These are phyloP conservation scores for Myxocyprinus asiaticus DNA, from an alignment of 2,113 vertebrate species.

Conservation along the genomic window DNA sequence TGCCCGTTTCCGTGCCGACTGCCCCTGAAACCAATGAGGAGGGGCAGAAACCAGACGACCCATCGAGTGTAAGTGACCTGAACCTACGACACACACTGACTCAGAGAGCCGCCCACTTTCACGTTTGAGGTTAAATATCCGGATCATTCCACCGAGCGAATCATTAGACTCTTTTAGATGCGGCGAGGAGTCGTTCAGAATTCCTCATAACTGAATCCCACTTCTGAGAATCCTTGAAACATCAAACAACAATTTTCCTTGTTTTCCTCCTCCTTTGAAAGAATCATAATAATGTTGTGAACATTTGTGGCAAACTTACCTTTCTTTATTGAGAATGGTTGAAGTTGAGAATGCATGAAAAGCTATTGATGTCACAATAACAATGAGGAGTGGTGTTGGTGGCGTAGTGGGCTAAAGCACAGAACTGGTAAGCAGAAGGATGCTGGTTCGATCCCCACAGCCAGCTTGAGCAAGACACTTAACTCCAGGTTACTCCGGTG, in stretches of 20 bases:
- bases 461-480: no score
- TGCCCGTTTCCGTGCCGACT: conserved; percentile 91
- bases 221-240: background rate
- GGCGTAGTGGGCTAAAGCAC: no score
- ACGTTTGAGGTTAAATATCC: no score
- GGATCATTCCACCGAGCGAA: no score
- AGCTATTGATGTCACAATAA: no score
- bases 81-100: background rate
- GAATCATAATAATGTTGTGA: background rate
- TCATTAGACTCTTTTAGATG: no score
- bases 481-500: no score
- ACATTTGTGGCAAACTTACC: background rate
- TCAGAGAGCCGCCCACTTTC: background rate
- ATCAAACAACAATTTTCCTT: background rate
- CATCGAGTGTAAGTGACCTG: conserved; percentile 81
- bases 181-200: no score
- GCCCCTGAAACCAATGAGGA: conserved; percentile 88
- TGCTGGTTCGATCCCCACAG: no score
- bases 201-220: no score
- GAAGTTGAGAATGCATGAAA: background rate
- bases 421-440: no score
- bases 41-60: conserved; percentile 81
- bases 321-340: background rate
- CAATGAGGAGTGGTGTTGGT: no score
- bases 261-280: background rate